Base-by-base conservation (phyloP, 37 sponge, comb jelly and placozoan genomes). In the Aphrocallistes beatrix region DNA sequence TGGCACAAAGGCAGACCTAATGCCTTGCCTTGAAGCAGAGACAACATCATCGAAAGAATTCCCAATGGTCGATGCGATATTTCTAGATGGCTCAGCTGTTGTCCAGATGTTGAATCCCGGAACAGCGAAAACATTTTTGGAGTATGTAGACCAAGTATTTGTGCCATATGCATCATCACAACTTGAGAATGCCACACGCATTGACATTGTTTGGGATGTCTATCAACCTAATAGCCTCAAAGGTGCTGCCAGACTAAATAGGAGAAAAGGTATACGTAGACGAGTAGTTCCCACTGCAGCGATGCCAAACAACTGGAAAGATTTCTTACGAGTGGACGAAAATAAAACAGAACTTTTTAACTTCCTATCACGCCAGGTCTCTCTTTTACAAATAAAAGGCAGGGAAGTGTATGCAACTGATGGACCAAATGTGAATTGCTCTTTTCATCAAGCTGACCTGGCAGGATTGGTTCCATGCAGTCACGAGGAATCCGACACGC, bases 401-500 rank as follows among this genome's bases (percentile, higher is more conserved):
- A 69, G 13, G 13, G 81, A 69, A 34, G 16, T 69, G 6, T 8
- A 21, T 69, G 81, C 13, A 8, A 69, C 81, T 69, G 32, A 25
- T 69, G 81, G 81, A 69, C 16, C 6, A 10, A 3, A 36, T 8
- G 81, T 34, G 6, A 8, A 19, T 25, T 25, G 36, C 9, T 8
- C 21, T 10, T 9, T 17, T 9, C 81, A 8, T 19, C 6, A 34
- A 8, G 16, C 6, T 21, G 21, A 69, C 36, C 6, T 16, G 21
- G 13, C 13, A 6, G 6, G 10, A 42, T 13, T 42, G 6, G 45
- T 13, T 42, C 32, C 32, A 34, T 82, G 83, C 38, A 82, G 38
- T n/a, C 83, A 82, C 32, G 83, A 82, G 13, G 37, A 82, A 36
- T 36, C 83, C 3, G 83, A 83, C 81, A 47, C 36, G 28, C 83